Evolutionary conservation across 1,140 invertebrate genomes (phyloP), one percentile per base, ranked within the genome.

Genomic region (Drosophila nebulosa): DNA sequence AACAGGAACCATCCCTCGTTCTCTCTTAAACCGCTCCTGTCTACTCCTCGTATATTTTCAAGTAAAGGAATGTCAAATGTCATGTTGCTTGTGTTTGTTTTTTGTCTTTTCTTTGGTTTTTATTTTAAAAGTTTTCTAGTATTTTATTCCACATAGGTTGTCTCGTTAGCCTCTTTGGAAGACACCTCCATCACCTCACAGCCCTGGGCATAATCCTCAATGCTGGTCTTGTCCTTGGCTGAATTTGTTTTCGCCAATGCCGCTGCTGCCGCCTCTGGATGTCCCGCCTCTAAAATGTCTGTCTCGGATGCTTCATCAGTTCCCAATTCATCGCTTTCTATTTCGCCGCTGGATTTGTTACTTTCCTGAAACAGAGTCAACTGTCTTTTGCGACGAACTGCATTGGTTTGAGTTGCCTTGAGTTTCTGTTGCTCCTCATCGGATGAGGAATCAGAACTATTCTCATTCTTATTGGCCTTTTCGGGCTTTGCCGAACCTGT

Each of bases 131-230:
- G 14, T 36, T 30, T 9, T 9, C 35, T 57, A 7, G 7, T 16
- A 18, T 39, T 59, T 52, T 66, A 75, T 53, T 79, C 72, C 14
- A 59, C 50, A 36, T 84, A 89, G 42, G 69, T 84, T 18, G 84
- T 73, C 21, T 86, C 80, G 30, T 90, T 89, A 32, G 57, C 69
- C 69, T 86, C 80, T 5, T 85, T 74, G 21, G 86, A 79, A 42
- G 70, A 66, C 10, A 69, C 61, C 21, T 89, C 85, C 55, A 72
- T 62, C 6, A 79, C 78, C 21, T 81, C 86, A 21, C 86, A 89
- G 26, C 86, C 86, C 60, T 86, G 78, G 4, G 69, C 86, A 26
- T 89, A 89, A 30, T 89, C 85, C 42, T 85, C 85, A 26, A 69
- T 42, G 53, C 75, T 77, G 27, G 56, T 55, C 27, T 64, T 72